Evolutionary conservation across 2,888 invertebrate species (phyloP), one percentile per base, ranked within the genome.

Genomic region (Mayetiola destructor): DNA sequence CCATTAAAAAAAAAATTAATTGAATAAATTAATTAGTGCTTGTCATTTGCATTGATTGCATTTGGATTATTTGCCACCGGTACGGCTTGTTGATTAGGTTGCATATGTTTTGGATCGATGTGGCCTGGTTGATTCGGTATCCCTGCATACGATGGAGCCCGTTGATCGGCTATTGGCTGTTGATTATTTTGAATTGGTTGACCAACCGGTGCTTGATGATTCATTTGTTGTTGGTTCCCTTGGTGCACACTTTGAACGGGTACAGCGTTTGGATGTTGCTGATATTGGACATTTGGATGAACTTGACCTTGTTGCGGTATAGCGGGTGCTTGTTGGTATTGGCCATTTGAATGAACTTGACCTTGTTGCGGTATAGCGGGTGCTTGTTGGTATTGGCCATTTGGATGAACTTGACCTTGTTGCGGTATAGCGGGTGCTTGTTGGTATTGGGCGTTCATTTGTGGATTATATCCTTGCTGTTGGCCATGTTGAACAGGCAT

Each of bases 141-240:
- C n/a, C n/a, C n/a, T n/a, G n/a, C n/a, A n/a, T n/a, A n/a, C n/a
- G n/a, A n/a, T n/a, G n/a, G n/a, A n/a, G n/a, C n/a, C n/a, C n/a
- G n/a, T n/a, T n/a, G n/a, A n/a, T n/a, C n/a, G n/a, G n/a, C n/a
- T n/a, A n/a, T n/a, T n/a, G n/a, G n/a, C n/a, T n/a, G n/a, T 1
- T 62, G 63, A 60, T 67, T 61, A 29, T 68, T 56, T 18, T 66
- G 65, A 10, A 66, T 64, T 3, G 64, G 68, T 30, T 68, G 69
- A 2, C 27, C 62, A 55, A 56, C 59, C 56, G 60, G 61, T 37
- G 36, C 59, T 56, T 59, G 61, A 29, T 62, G 62, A 32, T 63
- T 59, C 14, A 60, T 62, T 23, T 65, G 61, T 58, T 64, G 65
- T 53, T 29, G 62, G n/a, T n/a, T n/a, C n/a, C n/a, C n/a, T n/a